Evolutionary conservation across 2,888 invertebrate species (phyloP), one percentile per base, ranked within the genome.

Genomic region (Cacoxenus indagator): DNA sequence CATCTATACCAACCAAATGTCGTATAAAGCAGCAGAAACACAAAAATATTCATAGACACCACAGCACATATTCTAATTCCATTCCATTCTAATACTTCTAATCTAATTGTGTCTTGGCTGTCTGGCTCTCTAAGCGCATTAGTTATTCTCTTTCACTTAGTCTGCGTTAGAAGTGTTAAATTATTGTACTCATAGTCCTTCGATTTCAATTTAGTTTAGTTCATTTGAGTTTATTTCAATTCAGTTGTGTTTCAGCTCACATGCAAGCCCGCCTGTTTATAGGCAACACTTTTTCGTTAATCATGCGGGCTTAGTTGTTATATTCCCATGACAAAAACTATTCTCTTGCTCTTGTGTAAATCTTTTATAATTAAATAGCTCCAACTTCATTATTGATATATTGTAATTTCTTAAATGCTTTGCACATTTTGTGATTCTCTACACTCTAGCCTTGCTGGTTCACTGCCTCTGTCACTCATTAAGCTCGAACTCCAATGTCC

Each of bases 281-380:
- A 24, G 26, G 48, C 46, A 64, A 26, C 66, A 81, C 77, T 81
- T 79, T 81, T 79, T 74, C 79, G 76, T 79, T 81, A 81, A 81
- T 81, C 80, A 76, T 78, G 70, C 68, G 75, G 80, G 78, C 75
- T 81, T 81, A 78, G 78, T 78, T 72, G 69, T 76, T 80, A 81
- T 80, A 78, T 78, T 76, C 75, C 75, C n/a, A n/a, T n/a, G n/a
- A n/a, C n/a, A n/a, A n/a, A n/a, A n/a, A n/a, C n/a, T n/a, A n/a
- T n/a, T n/a, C n/a, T n/a, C n/a, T n/a, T n/a, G n/a, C n/a, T n/a
- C 37, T 55, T 51, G n/a, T 71, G 75, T 78, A 83, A 83, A 83
- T 78, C 81, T 81, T 82, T 81, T 83, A 80, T 83, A 83, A 83
- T 83, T 82, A 82, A 83, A 78, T 73, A 77, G 80, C 81, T 78